A percentile compares a stretch with the other conserved stretches of the same genome.
These are phyloP conservation scores for Moxostoma hubbsi DNA, from an alignment of 2,797 vertebrate species.

Conservation along the genomic window DNA sequence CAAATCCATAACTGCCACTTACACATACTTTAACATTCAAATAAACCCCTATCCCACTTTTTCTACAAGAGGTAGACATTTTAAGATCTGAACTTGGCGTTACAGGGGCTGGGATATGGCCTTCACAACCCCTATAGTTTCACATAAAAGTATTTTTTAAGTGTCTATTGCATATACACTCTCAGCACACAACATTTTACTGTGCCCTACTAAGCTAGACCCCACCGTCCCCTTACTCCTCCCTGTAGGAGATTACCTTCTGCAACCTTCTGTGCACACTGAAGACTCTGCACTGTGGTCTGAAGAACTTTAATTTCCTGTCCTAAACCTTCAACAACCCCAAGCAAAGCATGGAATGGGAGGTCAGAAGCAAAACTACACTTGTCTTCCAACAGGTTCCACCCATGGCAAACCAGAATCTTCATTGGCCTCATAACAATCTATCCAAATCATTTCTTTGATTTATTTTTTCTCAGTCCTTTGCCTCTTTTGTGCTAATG, in stretches of 20 bases:
- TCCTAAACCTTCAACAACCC: constrained; percentile 37
- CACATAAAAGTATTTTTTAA: neutral
- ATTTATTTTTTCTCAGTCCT: neutral
- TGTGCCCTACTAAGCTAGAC: neutral
- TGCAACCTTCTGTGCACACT: constrained; percentile 1
- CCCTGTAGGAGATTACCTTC: neutral
- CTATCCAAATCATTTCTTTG: neutral
- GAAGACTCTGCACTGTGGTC: constrained; percentile 8
- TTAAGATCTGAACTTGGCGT: constrained; percentile 31
- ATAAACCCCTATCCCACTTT: constrained; percentile 27
- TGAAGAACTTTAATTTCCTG: constrained; percentile 44
- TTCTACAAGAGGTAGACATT: constrained; percentile 13
- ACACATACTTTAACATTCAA: constrained; percentile 6
- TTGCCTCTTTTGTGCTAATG: neutral
- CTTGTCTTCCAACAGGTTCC: constrained; percentile 2
- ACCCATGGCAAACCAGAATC: neutral
- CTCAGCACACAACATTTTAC: neutral
- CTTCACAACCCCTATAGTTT: neutral
- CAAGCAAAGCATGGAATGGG: constrained; percentile 39
- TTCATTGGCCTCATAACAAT: constrained; percentile 8
- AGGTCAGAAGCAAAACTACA: constrained; percentile 32
- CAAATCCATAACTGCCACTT: constrained; percentile 6
- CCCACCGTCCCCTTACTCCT: neutral
- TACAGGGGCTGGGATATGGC: neutral
- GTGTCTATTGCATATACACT: neutral